Evolutionary conservation across 2,888 invertebrate genomes (phyloP).

Genomic region (Liodrosophila aerea): DNA sequence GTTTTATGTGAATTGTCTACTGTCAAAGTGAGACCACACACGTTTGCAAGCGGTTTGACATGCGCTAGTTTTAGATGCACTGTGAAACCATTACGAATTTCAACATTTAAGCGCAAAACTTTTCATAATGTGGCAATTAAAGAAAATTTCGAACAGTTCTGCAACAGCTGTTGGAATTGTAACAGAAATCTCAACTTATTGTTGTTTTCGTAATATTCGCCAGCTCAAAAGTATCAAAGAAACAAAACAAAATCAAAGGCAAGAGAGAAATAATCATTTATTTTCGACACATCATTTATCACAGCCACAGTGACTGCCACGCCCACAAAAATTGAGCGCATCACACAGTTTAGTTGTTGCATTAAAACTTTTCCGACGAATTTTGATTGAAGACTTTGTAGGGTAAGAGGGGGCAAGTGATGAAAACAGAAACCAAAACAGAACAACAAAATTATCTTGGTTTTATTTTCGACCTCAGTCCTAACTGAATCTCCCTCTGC

Average conservation of each 20-base stretch:
- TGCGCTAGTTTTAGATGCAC: background rate
- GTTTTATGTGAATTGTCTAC: no score
- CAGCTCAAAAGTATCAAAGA: conserved; percentile 17
- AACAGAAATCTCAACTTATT: conserved; percentile 39
- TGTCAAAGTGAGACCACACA: no score
- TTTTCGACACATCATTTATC: conserved; percentile 77
- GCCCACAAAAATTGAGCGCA: conserved; percentile 22
- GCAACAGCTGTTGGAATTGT: conserved; percentile 11
- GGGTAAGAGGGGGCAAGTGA: conserved; percentile 4
- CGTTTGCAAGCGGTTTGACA: background rate
- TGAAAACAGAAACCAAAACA: conserved; percentile 22
- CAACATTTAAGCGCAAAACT: no score
- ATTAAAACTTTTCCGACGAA: conserved; percentile 74
- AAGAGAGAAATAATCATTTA: conserved; percentile 65
- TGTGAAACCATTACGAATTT: no score
- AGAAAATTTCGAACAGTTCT: background rate
- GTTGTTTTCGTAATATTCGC: background rate
- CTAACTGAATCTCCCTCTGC: background rate
- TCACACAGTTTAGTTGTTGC: conserved; percentile 34
- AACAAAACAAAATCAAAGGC: conserved; percentile 23
- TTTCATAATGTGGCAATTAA: background rate
- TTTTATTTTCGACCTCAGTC: background rate
- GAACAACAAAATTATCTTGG: conserved; percentile 11
- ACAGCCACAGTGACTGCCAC: conserved; percentile 36
- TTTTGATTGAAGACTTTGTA: conserved; percentile 70